These are phyloP conservation scores for Gobiocypris rarus DNA, from an alignment of 2,113 vertebrate genomes.

Conservation along the genomic window DNA sequence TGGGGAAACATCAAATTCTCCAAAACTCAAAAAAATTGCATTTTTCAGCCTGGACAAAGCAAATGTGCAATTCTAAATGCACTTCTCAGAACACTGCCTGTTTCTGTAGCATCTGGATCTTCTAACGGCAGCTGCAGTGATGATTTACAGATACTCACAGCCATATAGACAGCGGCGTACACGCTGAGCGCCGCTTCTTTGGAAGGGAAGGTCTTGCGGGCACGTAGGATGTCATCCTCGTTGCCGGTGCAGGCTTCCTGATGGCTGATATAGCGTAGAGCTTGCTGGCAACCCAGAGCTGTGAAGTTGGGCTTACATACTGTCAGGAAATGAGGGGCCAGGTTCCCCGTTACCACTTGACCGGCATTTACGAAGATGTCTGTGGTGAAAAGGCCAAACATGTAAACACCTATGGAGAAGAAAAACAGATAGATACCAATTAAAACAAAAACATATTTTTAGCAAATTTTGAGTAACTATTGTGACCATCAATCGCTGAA, in stretches of 20 bases:
- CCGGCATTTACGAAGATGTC: conserved; percentile 99
- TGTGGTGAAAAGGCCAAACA: conserved; percentile 95
- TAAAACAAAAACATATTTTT: not conserved
- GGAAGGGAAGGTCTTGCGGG: conserved; percentile 97
- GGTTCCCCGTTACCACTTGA: conserved; percentile 96
- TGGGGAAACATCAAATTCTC: too few relatives aligned
- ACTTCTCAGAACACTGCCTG: too few relatives aligned
- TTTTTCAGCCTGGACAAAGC: too few relatives aligned
- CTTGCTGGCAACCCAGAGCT: conserved; percentile 92
- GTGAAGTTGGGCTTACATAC: conserved; percentile 98
- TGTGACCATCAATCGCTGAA: not conserved
- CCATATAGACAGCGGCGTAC: conserved; percentile 93
- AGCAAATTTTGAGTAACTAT: not conserved
- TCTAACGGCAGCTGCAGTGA: too few relatives aligned
- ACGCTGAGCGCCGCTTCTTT: conserved; percentile 97
- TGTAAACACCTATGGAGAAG: conserved; percentile 88
- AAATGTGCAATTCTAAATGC: too few relatives aligned
- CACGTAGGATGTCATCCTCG: conserved; percentile 88
- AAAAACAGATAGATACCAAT: not conserved
- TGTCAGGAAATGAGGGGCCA: conserved; percentile 95
- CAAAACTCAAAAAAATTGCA: too few relatives aligned
- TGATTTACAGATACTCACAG: conserved; percentile 81
- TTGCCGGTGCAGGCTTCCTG: conserved; percentile 94
- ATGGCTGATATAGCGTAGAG: conserved; percentile 93
- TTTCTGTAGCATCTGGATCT: too few relatives aligned